These are phyloP conservation scores for Tetramorium simillimum DNA, from an alignment of 1,140 invertebrate genomes.

Conservation along the genomic window DNA sequence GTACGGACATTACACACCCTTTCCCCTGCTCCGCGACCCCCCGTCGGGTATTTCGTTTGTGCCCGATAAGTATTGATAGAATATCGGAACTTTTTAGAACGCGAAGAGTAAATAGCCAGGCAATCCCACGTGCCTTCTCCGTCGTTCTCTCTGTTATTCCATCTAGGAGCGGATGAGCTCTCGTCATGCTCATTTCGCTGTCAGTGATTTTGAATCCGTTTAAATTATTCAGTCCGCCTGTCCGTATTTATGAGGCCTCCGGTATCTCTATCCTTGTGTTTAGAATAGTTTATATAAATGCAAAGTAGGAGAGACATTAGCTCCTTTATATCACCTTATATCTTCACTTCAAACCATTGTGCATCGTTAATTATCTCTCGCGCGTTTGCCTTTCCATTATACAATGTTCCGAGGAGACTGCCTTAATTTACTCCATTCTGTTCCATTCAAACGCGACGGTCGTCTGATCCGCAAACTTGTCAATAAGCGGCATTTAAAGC, in stretches of 20 bases:
- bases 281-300: neutral
- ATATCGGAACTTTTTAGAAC: slow-evolving; percentile 17
- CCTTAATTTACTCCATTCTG: neutral
- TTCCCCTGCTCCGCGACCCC: neutral
- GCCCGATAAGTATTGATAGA: slow-evolving; percentile 33
- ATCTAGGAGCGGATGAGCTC: neutral
- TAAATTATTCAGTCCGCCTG: neutral
- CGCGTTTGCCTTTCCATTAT: neutral
- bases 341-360: neutral
- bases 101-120: neutral
- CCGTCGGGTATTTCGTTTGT: neutral
- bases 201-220: neutral
- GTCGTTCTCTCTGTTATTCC: neutral
- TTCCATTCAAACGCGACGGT: neutral
- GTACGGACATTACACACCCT: slow-evolving; percentile 27
- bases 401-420: neutral
- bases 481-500: neutral
- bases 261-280: neutral
- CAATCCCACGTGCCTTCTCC: slow-evolving; percentile 13
- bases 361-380: slow-evolving; percentile 9
- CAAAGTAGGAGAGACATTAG: neutral
- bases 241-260: neutral
- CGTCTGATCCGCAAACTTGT: slow-evolving; percentile 4
- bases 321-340: neutral
- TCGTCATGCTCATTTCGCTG: neutral